Conservation (phyloP, 1,140 invertebrate genomes). For the Bombus picipes region DNA sequence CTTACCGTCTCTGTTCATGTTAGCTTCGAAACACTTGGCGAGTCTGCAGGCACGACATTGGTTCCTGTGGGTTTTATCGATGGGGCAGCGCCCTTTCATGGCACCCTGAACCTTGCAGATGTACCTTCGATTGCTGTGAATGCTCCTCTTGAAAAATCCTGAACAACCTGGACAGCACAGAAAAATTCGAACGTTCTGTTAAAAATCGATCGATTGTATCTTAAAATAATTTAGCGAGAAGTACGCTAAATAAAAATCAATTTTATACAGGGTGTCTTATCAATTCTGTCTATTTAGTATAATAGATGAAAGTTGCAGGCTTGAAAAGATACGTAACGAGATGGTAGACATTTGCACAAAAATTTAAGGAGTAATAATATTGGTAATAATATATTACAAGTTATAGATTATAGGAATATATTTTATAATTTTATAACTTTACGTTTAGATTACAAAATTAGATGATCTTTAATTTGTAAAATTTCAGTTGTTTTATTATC, state of each 20-base stretch:
- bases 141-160: constrained; percentile 98
- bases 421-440: too few species aligned
- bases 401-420: too few species aligned
- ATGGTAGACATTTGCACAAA: background rate
- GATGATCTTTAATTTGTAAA: too few species aligned
- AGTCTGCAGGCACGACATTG: constrained; percentile 98
- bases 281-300: too few species aligned
- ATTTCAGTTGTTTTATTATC: too few species aligned
- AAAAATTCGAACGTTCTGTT: constrained; percentile 89
- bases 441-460: too few species aligned
- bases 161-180: constrained; percentile 89
- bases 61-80: constrained; percentile 98
- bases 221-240: background rate
- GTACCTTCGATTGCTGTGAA: constrained; percentile 97
- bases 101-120: constrained; percentile 97
- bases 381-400: too few species aligned
- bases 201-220: background rate
- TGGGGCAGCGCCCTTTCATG: constrained; percentile 95
- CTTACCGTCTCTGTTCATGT: constrained; percentile 99
- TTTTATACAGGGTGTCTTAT: background rate
- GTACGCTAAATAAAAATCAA: background rate
- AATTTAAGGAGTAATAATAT: too few species aligned
- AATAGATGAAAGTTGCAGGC: too few species aligned
- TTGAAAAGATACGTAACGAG: background rate
- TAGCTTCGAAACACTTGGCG: constrained; percentile 97